Evolutionary conservation across 2,888 invertebrate species (phyloP).

Genomic region (Tipula lateralis): DNA sequence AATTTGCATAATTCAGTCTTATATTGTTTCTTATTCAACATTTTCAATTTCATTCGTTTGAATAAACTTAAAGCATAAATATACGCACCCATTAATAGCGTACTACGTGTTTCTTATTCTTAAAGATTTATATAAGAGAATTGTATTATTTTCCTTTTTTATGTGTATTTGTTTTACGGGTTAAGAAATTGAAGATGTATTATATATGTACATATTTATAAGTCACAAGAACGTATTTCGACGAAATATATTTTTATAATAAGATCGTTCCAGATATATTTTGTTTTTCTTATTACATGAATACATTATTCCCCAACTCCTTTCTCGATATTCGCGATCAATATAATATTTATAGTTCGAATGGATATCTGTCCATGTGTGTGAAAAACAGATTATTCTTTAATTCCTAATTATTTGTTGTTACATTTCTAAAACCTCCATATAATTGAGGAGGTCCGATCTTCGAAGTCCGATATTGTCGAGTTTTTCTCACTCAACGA

Average conservation of each 20-base stretch:
- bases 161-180: background rate
- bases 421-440: too few relatives aligned
- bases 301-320: background rate
- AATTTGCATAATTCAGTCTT: background rate
- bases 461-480: too few relatives aligned
- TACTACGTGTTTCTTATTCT: background rate
- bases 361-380: too few relatives aligned
- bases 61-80: background rate
- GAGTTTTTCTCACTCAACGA: too few relatives aligned
- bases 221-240: background rate
- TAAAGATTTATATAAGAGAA: background rate
- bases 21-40: background rate
- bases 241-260: background rate
- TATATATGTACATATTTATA: background rate
- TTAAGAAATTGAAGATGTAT: background rate
- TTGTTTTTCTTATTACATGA: background rate
- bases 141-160: background rate
- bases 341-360: background rate
- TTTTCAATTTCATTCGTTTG: background rate
- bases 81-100: background rate
- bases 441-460: too few relatives aligned
- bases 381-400: too few relatives aligned
- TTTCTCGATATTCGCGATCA: background rate
- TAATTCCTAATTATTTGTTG: too few relatives aligned
- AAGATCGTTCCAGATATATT: background rate